Percentiles rank a stretch among this genome's conserved stretches.
Evolutionary conservation across 1,140 invertebrate species (phyloP).

Genomic region (Melanaphis sacchari): DNA sequence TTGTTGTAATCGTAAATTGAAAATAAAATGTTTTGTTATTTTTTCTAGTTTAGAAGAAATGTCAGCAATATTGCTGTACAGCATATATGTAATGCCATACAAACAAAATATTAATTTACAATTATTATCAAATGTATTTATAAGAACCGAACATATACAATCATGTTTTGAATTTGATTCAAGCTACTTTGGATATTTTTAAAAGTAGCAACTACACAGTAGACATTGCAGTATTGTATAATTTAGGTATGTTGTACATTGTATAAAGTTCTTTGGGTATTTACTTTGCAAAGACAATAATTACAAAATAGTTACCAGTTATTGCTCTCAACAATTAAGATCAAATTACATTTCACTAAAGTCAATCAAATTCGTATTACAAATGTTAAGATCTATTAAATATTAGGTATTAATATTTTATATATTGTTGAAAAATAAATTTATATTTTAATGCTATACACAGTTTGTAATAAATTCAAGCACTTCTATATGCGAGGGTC

Average conservation of each 20-base stretch:
- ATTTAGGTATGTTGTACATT: neutral
- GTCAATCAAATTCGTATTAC: neutral
- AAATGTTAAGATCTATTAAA: neutral
- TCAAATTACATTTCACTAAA: neutral
- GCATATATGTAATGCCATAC: neutral
- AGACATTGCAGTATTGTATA: neutral
- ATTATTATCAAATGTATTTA: neutral
- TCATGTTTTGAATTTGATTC: neutral
- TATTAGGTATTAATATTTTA: neutral
- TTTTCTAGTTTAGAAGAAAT: neutral
- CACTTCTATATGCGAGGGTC: neutral
- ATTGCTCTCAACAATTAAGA: neutral
- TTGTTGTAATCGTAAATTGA: neutral
- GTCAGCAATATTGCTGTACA: neutral
- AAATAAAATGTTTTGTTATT: neutral
- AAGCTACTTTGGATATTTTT: neutral
- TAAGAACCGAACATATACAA: neutral
- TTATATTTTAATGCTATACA: neutral
- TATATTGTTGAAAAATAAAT: neutral
- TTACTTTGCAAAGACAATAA: neutral
- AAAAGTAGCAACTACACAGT: neutral
- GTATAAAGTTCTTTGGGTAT: neutral
- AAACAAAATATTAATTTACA: neutral
- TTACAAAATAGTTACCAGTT: neutral
- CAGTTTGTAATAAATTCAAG: neutral